Conservation (phyloP, 2,797 vertebrate species). For the Enoplosus armatus region DNA sequence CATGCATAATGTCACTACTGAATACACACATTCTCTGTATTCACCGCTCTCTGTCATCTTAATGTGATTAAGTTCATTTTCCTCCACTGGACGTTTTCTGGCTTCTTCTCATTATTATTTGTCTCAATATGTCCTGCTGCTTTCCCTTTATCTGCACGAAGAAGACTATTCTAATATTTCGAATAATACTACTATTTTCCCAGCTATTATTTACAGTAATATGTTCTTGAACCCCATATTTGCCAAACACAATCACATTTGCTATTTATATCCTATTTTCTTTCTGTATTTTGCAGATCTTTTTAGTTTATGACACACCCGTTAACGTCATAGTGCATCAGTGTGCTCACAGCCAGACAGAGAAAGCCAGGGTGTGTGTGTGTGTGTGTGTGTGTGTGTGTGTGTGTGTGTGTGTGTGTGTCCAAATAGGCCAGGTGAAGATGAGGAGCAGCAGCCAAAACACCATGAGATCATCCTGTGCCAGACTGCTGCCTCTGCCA, state of each 20-base stretch:
- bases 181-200: too few species aligned
- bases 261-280: neutral
- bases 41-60: neutral
- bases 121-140: neutral
- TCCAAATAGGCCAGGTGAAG: constrained; percentile 43
- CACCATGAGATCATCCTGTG: constrained; percentile 63
- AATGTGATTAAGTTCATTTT: neutral
- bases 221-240: neutral
- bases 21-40: constrained; percentile 21
- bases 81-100: neutral
- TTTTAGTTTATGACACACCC: neutral
- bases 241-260: neutral
- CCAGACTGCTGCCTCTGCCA: constrained; percentile 57
- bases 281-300: neutral
- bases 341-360: constrained; percentile 7
- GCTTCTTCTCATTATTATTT: neutral
- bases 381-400: constrained; percentile 8
- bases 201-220: neutral
- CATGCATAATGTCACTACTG: constrained; percentile 17
- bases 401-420: neutral
- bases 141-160: neutral
- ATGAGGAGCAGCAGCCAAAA: constrained; percentile 46
- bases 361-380: neutral
- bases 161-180: too few species aligned
- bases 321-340: neutral